Percentiles rank a stretch among this genome's conserved stretches.
phyloP scores from a whole-genome alignment of 2,888 invertebrate genomes.

The Scrobipalpa atriplicella region DNA sequence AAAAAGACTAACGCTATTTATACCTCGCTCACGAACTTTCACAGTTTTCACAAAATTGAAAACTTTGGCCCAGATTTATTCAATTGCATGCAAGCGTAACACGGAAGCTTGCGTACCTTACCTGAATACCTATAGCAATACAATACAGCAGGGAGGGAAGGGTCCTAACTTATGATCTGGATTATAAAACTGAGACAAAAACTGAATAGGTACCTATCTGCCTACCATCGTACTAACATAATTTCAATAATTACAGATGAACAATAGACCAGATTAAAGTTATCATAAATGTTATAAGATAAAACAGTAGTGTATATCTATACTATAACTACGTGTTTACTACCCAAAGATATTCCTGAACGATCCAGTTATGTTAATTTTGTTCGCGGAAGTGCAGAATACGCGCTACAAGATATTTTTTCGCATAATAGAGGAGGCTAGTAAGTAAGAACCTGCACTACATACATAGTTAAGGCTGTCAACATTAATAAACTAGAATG shows the following conservation, averaged over 20 bases:
- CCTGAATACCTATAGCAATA: no score
- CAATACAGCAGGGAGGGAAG: no score
- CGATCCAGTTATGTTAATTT: conserved; percentile 31
- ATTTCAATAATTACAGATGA: not conserved
- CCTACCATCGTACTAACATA: not conserved
- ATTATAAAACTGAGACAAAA: not conserved
- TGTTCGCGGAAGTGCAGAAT: conserved; percentile 31
- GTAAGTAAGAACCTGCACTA: no score
- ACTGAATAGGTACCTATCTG: no score
- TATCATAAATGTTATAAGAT: not conserved
- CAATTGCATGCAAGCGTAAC: no score
- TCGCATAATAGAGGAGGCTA: not conserved
- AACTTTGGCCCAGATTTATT: no score
- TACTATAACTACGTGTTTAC: conserved; percentile 15
- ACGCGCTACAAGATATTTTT: not conserved
- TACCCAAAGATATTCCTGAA: conserved; percentile 22
- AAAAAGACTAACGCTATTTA: no score
- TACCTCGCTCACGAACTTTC: no score
- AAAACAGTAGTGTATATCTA: conserved; percentile 16
- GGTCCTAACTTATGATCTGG: not conserved
- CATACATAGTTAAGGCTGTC: no score
- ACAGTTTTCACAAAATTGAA: no score
- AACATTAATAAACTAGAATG: no score
- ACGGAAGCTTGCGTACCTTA: no score
- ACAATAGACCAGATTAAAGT: not conserved